Evolutionary conservation across 2,888 invertebrate species (phyloP), one percentile per base, ranked within the genome.

Genomic region (Xestoiulus laeticollis): DNA sequence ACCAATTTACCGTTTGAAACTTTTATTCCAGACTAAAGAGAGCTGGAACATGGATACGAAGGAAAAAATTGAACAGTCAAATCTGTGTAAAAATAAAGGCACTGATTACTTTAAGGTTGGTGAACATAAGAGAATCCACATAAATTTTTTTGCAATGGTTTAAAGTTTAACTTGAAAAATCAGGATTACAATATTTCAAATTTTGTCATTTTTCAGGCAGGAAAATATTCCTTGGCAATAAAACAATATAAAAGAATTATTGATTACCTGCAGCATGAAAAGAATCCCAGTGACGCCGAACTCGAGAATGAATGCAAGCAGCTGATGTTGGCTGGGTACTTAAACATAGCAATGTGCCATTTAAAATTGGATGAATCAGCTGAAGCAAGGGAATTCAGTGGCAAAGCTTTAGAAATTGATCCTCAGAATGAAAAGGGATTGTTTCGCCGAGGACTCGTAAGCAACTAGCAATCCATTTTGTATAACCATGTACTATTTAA

Each of bases 1-100:
- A n/a, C n/a, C n/a, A n/a, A n/a, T 30, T 78, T 14, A 14, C 26
- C 1, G 26, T 78, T 30, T 30, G 30, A 78, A 85, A 43, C 19
- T 33, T 84, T 33, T 3, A 19, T 26, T 85, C 4, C 44, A 85
- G 85, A 85, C 38, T 0, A 95, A 96, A 90, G 96, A 96, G 90
- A 92, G 93, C 85, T 99, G 98, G 98, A 94, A 96, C 83, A 93
- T 99, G 93, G 95, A 96, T 89, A 93, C 94, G 0, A 92, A 93
- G 0, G 96, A 98, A 92, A 96, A 96, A 91, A 90, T 99, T 8
- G 95, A 95, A 88, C 96, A 96, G 91, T 95, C 96, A 0, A 95
- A 95, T 91, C 93, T 96, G 19, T 95, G 95, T 89, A 99, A 99
- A 92, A 96, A 96, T 89, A 98, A 96, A 91, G 99, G 98, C 85